These are phyloP conservation scores for Tetragonula carbonaria DNA, from an alignment of 2,888 invertebrate species.

Conservation along the genomic window DNA sequence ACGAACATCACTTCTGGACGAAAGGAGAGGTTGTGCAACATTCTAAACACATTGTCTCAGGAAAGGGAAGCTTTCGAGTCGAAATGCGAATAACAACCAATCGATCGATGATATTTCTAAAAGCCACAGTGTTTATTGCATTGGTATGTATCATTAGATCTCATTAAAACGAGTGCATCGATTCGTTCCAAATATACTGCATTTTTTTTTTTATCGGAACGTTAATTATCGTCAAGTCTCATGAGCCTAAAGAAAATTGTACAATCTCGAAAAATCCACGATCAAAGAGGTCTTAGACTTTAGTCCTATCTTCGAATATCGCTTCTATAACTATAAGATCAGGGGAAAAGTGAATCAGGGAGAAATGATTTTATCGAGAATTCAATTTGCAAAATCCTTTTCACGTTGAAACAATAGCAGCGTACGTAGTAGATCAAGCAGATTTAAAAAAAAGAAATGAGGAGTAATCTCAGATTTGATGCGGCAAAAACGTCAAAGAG, in stretches of 20 bases:
- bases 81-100: background rate
- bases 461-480: constrained; percentile 24
- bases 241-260: background rate
- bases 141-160: background rate
- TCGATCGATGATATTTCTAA: constrained; percentile 9
- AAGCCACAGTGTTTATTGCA: constrained; percentile 5
- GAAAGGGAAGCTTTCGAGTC: background rate
- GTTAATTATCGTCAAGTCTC: background rate
- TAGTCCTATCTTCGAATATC: background rate
- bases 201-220: background rate
- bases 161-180: background rate
- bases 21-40: constrained; percentile 47
- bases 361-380: background rate
- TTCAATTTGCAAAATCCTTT: constrained; percentile 38
- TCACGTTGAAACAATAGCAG: background rate
- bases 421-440: background rate
- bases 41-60: constrained; percentile 55
- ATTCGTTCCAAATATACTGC: background rate
- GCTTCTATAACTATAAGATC: background rate
- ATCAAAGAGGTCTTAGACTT: background rate
- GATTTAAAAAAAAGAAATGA: background rate
- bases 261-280: background rate
- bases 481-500: constrained; percentile 11
- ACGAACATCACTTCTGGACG: background rate
- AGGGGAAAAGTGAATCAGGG: no score